These are phyloP conservation scores for Papilio xuthus DNA, from an alignment of 1,140 invertebrate species.

Conservation along the genomic window DNA sequence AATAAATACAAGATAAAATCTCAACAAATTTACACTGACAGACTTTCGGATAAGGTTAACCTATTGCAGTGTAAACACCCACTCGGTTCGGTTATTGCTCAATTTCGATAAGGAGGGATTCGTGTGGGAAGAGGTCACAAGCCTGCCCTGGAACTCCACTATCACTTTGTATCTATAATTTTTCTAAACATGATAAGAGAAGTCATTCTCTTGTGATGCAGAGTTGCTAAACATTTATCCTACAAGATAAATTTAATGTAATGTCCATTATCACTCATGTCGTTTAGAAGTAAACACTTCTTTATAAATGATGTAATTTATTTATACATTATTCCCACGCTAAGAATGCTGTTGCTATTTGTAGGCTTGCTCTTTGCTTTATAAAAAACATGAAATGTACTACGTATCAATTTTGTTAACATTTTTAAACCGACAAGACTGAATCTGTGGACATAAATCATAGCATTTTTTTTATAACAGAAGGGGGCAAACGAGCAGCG, in stretches of 20 bases:
- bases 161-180: neutral
- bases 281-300: neutral
- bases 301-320: conserved; percentile 18
- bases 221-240: neutral
- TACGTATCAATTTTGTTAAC: neutral
- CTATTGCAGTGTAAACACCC: conserved; percentile 36
- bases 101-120: conserved; percentile 35
- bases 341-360: neutral
- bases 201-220: neutral
- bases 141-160: conserved; percentile 20
- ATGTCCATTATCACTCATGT: neutral
- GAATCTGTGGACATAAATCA: too few species aligned
- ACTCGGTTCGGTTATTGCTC: conserved; percentile 33
- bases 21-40: conserved; percentile 27
- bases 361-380: neutral
- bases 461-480: too few species aligned
- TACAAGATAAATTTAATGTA: conserved; percentile 17
- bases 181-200: conserved; percentile 2
- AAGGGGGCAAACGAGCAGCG: too few species aligned
- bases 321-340: neutral
- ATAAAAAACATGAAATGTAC: neutral
- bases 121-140: conserved; percentile 37
- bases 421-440: too few species aligned
- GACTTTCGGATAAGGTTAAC: conserved; percentile 31
- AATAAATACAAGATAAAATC: conserved; percentile 37